Conservation (phyloP, 2,888 invertebrate genomes). For the Euzetes globulus region DNA sequence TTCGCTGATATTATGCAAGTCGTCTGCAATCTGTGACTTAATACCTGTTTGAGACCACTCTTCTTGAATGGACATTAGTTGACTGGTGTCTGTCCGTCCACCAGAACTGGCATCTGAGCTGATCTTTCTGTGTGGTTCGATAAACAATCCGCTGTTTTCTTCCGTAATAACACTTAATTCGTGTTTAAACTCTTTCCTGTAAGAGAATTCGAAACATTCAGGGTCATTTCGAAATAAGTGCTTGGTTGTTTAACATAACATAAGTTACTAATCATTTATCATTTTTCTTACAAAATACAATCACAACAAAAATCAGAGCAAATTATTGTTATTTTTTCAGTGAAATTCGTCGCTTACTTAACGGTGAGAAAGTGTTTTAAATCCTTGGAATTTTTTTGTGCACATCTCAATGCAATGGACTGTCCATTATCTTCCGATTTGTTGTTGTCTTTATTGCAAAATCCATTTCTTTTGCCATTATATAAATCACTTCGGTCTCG, state of each 20-base stretch:
- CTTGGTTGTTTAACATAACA: background rate
- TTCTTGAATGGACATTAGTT: background rate
- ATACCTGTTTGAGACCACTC: conserved; percentile 6
- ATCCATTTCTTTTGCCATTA: conserved; percentile 4
- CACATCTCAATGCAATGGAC: background rate
- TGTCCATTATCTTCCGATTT: conserved; percentile 14
- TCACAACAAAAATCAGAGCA: too few species aligned
- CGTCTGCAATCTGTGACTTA: background rate
- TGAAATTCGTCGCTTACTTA: background rate
- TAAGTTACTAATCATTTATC: background rate
- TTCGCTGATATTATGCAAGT: background rate
- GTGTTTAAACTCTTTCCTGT: background rate
- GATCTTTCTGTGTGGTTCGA: background rate
- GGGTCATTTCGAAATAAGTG: background rate
- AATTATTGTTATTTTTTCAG: background rate
- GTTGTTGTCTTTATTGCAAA: background rate
- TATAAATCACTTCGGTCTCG: background rate
- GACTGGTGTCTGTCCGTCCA: conserved; percentile 7
- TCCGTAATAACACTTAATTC: conserved; percentile 2
- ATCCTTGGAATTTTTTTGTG: background rate
- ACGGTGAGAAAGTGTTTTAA: background rate
- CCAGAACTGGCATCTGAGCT: conserved; percentile 14
- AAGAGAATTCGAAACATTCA: background rate
- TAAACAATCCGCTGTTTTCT: background rate
- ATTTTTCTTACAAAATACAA: background rate